Evolutionary conservation across 2,888 invertebrate genomes (phyloP), one percentile per base, ranked within the genome.

Genomic region (Drosophila ustulata): DNA sequence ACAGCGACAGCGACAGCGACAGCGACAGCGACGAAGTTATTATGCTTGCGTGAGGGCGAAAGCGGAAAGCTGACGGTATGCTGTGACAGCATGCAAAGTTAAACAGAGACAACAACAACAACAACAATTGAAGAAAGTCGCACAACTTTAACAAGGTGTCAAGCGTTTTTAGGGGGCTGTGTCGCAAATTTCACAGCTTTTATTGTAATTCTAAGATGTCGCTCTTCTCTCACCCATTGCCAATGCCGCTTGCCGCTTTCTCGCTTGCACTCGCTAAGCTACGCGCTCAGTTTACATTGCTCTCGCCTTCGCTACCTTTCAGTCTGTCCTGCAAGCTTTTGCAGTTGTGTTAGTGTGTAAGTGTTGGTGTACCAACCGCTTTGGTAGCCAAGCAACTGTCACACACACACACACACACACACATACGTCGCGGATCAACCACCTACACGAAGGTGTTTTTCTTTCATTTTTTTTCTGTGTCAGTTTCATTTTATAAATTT

Each of bases 361-460:
- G 18, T 18, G 30, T 30, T 11, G 9, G 37, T 9, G 37, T 37
- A 11, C 8, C 43, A 30, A 3, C 4, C 18, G n/a, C 9, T 49
- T 26, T 25, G 47, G 75, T 72, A 69, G 61, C 75, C 66, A 77
- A 47, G 73, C 75, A 75, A 75, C 75, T 50, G 55, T 50, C 45
- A 43, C 63, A 43, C 43, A 28, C 41, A 57, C 43, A 58, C 28
- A 58, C 9, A 51, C 18, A 63, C 28, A 30, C 43, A 55, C 25
- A 46, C 61, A 57, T 30, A 28, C 25, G 43, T 8, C 5, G 11
- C 46, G 46, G 34, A 34, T 45, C 45, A 34, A n/a, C 50, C 43
- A 46, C 64, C 50, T n/a, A 28, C n/a, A 46, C 25, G 43, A 26
- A 32, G 64, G 28, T 41, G 34, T 62, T 55, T 61, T 41, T 9